Evolutionary conservation across 2,797 vertebrate species (phyloP).

Genomic region (Sylvilagus floridanus): DNA sequence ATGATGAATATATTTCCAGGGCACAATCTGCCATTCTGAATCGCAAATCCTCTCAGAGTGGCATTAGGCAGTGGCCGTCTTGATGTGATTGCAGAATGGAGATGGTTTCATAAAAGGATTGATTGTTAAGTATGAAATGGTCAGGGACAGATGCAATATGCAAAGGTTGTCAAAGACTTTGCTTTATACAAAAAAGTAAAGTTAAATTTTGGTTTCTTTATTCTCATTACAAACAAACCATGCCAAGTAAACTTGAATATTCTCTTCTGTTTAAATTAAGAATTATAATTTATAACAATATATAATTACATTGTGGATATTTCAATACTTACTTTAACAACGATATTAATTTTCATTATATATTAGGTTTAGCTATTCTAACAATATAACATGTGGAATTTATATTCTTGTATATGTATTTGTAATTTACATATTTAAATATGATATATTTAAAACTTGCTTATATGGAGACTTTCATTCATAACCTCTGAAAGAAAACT

Average conservation of each 20-base stretch:
- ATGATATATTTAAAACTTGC: not conserved
- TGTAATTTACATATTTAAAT: too few species aligned
- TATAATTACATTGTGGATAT: not conserved
- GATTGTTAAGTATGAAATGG: not conserved
- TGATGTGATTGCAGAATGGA: not conserved
- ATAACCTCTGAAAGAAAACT: not conserved
- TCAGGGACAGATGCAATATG: not conserved
- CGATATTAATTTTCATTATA: not conserved
- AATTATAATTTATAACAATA: not conserved
- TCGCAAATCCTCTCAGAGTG: not conserved
- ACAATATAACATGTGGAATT: not conserved
- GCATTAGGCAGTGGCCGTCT: not conserved
- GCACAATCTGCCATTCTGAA: not conserved
- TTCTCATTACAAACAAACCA: not conserved
- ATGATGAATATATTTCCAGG: not conserved
- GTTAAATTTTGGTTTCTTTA: not conserved
- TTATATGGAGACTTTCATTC: not conserved
- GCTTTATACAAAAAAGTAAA: not conserved
- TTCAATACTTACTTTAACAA: conserved; percentile 15
- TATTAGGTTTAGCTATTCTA: not conserved
- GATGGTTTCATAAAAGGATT: not conserved
- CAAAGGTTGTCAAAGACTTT: not conserved
- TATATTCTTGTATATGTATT: too few species aligned
- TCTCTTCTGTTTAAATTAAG: not conserved
- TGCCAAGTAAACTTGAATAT: not conserved